Evolutionary conservation across 92 coral and sea anemone genomes (phyloP), one percentile per base, ranked within the genome.

Genomic region (Hydrozoanthus gracilis): DNA sequence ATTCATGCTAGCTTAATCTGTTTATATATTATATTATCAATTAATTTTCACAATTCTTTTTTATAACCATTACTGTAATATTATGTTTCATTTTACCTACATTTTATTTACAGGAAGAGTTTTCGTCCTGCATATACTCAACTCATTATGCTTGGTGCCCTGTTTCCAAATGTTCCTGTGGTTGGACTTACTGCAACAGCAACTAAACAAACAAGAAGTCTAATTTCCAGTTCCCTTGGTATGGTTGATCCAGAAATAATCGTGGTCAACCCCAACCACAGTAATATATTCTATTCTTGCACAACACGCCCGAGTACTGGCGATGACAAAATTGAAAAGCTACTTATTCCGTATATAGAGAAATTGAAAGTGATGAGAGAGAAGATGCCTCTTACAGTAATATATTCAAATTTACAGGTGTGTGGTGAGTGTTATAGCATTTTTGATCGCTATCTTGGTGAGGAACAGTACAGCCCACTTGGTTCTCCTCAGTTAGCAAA

Each of bases 171-270:
- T 16, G 68, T 62, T 3, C 68, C 68, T 62, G 68, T 62, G 16
- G 68, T 62, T 62, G 68, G 17, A 62, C 68, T 62, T 13, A 62
- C 68, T 62, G 68, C 68, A 62, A 62, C 68, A 62, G 68, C 68
- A 62, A 62, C 68, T 62, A 20, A 62, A 20, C 2, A 62, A 62
- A 62, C 68, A 62, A 62, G 20, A 62, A 3, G 68, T 62, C 3
- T 62, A 13, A 62, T 62, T 11, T 62, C 68, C 13, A 62, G 68
- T 62, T 62, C 90, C 17, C 90, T 89, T 39, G 90, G 90, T 49
- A 71, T 92, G 78, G 56, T 89, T 62, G 75, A 86, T 16, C 92
- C 92, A 75, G 71, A 62, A 39, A 60, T 84, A 51, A 89, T 92
- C 68, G 88, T 68, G 51, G 89, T 45, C 27, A 92, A 80, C 58